These are phyloP conservation scores for Lateolabrax maculatus DNA, from an alignment of 2,797 vertebrate species.

Conservation along the genomic window DNA sequence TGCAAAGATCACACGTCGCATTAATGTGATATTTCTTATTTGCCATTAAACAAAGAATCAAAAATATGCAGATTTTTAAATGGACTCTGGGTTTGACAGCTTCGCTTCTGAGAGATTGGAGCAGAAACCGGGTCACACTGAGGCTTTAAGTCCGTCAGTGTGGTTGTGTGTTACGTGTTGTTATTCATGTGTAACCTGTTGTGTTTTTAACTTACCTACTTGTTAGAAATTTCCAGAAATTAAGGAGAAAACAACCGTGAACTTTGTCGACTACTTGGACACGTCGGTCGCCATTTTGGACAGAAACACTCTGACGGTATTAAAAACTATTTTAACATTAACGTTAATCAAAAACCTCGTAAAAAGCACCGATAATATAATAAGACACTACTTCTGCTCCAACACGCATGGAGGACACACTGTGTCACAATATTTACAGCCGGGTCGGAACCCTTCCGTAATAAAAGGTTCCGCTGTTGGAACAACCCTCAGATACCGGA, in stretches of 20 bases:
- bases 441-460: neutral
- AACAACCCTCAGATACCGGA: neutral
- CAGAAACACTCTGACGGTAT: neutral
- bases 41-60: neutral
- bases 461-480: slow-evolving; percentile 48
- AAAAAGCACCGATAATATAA: fast-evolving
- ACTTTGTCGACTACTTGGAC: neutral
- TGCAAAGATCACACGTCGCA: fast-evolving
- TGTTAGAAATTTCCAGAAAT: neutral
- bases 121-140: neutral
- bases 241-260: neutral
- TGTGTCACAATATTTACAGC: slow-evolving; percentile 46
- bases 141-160: neutral
- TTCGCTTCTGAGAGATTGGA: fast-evolving
- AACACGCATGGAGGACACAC: slow-evolving; percentile 17
- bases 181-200: neutral
- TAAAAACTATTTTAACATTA: fast-evolving
- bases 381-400: fast-evolving
- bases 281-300: neutral
- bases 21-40: neutral
- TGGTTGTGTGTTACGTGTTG: neutral
- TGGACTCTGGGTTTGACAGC: neutral
- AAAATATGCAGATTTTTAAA: fast-evolving
- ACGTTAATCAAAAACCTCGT: fast-evolving
- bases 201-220: slow-evolving; percentile 18